Evolutionary conservation across 2,797 vertebrate genomes (phyloP).

Genomic region (Semaprochilodus insignis): DNA sequence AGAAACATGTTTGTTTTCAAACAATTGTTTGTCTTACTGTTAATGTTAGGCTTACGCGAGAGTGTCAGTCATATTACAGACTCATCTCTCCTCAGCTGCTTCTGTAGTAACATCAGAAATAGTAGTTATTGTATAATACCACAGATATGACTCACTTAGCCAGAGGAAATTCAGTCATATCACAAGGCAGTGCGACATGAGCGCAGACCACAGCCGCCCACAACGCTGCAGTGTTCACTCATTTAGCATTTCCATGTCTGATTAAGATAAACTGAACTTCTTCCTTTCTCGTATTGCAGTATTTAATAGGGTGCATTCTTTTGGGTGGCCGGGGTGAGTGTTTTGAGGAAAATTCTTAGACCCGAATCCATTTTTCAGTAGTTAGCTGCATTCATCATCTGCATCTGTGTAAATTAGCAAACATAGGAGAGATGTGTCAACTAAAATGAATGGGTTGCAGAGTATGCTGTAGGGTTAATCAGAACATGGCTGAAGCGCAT

Average conservation of each 20-base stretch:
- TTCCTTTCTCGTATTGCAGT: not conserved
- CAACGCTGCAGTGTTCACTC: constrained; percentile 10
- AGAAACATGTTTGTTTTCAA: not conserved
- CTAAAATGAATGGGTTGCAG: not conserved
- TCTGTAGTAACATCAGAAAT: constrained; percentile 27
- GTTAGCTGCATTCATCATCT: not conserved
- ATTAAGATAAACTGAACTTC: constrained; percentile 33
- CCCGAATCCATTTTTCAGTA: not conserved
- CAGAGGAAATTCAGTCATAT: constrained; percentile 37
- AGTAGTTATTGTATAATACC: constrained; percentile 46
- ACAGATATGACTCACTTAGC: constrained; percentile 45
- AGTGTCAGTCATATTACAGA: not conserved
- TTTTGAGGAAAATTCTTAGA: constrained; percentile 2
- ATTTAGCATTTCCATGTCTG: constrained; percentile 28
- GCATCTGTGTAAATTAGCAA: not conserved
- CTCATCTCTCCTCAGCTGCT: constrained; percentile 11
- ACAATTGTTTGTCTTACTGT: not conserved
- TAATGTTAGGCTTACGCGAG: not conserved
- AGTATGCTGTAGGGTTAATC: not conserved
- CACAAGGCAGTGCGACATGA: constrained; percentile 4
- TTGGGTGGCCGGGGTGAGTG: not conserved
- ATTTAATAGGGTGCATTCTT: not conserved
- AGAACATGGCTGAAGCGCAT: constrained; percentile 6
- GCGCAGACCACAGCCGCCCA: constrained; percentile 1
- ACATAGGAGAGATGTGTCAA: not conserved